Percentiles rank a stretch among this genome's conserved stretches.
Conservation (phyloP, 2,888 invertebrate genomes). For the Tyria jacobaeae region DNA sequence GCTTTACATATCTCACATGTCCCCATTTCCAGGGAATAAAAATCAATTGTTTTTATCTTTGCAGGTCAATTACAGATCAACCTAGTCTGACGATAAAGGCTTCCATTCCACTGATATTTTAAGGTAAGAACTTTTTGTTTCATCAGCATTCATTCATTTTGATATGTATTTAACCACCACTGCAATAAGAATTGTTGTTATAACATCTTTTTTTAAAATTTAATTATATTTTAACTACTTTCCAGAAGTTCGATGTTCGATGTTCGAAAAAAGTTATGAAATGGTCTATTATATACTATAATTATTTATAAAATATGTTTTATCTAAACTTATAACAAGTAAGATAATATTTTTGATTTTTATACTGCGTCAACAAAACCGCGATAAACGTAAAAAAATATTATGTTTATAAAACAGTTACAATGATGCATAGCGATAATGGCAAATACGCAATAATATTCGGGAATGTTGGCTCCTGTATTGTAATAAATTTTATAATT, state of each 20-base stretch:
- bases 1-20: slow-evolving; percentile 27
- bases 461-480: too few species aligned
- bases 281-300: neutral
- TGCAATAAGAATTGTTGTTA: too few species aligned
- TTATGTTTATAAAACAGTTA: neutral
- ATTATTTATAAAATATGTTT: neutral
- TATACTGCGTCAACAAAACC: neutral
- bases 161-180: too few species aligned
- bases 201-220: too few species aligned
- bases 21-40: slow-evolving; percentile 13
- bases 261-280: neutral
- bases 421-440: neutral
- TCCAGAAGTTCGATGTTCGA: too few species aligned
- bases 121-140: slow-evolving; percentile 53
- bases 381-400: neutral
- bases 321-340: neutral
- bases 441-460: neutral
- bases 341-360: neutral
- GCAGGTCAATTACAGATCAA: slow-evolving; percentile 74
- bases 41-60: slow-evolving; percentile 53
- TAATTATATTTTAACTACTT: too few species aligned
- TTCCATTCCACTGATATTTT: slow-evolving; percentile 52
- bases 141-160: neutral
- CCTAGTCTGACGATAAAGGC: slow-evolving; percentile 56
- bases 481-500: neutral